Evolutionary conservation across 2,113 vertebrate species (phyloP).

Genomic region (Ifrita kowaldi): DNA sequence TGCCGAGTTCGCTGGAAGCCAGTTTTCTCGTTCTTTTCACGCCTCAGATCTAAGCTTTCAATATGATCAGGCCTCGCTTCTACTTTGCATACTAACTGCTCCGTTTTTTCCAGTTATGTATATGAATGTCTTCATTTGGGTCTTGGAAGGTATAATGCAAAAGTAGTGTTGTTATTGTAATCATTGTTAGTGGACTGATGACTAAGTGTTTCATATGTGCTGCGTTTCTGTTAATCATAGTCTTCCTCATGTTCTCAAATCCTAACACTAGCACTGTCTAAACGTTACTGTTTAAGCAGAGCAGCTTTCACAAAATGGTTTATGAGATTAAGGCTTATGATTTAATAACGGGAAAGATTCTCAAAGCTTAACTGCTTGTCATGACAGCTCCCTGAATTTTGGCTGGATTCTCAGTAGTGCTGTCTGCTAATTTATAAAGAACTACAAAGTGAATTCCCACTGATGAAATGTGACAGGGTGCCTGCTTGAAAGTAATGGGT

Average conservation of each 20-base stretch:
- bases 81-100: background rate
- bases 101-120: fast-evolving
- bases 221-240: background rate
- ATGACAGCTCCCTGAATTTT: background rate
- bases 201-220: background rate
- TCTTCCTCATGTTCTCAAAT: background rate
- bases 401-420: background rate
- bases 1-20: background rate
- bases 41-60: background rate
- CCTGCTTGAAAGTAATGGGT: background rate
- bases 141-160: background rate
- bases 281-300: background rate
- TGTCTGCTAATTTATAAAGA: background rate
- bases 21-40: fast-evolving
- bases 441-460: background rate
- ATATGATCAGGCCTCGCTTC: background rate
- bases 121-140: background rate
- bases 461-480: background rate
- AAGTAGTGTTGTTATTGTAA: background rate
- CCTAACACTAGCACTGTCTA: background rate
- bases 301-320: background rate
- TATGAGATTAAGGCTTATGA: background rate
- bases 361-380: background rate
- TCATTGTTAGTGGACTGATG: background rate
- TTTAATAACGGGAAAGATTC: background rate